Base-by-base conservation (phyloP, 2,888 invertebrate genomes). In the Entomobrya multifasciata region DNA sequence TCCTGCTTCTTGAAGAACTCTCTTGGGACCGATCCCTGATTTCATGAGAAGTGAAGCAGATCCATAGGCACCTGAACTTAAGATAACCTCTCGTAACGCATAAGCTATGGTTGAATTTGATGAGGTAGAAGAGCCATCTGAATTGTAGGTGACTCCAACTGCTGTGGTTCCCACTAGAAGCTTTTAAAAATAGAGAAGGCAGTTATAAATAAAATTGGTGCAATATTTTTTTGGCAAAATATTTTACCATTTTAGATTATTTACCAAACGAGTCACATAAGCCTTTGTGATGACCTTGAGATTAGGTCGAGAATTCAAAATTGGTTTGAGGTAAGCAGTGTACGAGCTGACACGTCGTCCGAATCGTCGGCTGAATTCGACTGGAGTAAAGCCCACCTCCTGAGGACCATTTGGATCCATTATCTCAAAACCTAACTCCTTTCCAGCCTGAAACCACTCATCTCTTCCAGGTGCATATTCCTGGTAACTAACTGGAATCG, bases 41-140 rank as follows among this genome's bases (percentile, higher is more conserved):
- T 62, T 77, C 84, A 88, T 77, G 8, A 89, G 36, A 0, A 89
- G 25, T 13, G 76, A 72, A 0, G 89, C 20, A 1, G 84, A 84
- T 6, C 86, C 87, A 15, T 80, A 52, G 0, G 81, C 41, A 1
- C 88, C 82, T 1, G 77, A 44, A 25, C 89, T 88, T 3, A 91
- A 25, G 67, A 91, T 91, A 22, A 91, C 81, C 87, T 91, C 91
- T 62, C 89, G 89, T 84, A 67, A 15, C 88, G 89, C 20, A 88
- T 78, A 80, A 30, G 72, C 47, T 0, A 8, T 0, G 25, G 4
- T n/a, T 10, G 17, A 47, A 10, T 36, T 17, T 15, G 36, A n/a
- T n/a, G n/a, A 17, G 13, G 27, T 17, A 30, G n/a, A n/a, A 22
- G 60, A 65, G 3, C 70, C 80, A 30, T 77, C 57, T 3, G 55